phyloP scores from a whole-genome alignment of 2,888 invertebrate genomes.

The Limulus polyphemus region DNA sequence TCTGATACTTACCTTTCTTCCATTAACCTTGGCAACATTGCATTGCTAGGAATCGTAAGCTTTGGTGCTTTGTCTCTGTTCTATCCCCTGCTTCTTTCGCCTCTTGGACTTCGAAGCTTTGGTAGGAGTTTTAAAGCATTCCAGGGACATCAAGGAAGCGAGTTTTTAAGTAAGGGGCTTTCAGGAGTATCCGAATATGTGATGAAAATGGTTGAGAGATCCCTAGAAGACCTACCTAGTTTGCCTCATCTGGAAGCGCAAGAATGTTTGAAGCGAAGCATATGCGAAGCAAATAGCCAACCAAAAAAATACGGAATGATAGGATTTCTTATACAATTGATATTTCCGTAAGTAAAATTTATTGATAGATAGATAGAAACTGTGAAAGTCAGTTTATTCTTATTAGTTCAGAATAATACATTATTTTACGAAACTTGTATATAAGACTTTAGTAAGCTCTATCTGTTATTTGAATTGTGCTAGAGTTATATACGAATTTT shows the following conservation, averaged over 20 bases:
- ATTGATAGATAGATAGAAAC: neutral
- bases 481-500: neutral
- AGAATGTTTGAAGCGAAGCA: slow-evolving; percentile 31
- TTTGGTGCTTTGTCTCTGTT: neutral
- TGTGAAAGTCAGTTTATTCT: no score
- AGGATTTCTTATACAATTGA: slow-evolving; percentile 30
- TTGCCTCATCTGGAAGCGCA: slow-evolving; percentile 30
- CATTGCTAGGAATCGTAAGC: neutral
- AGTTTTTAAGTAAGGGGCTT: slow-evolving; percentile 19
- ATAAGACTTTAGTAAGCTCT: no score
- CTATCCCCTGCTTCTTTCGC: neutral
- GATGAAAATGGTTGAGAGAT: slow-evolving; percentile 27
- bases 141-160: neutral
- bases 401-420: no score
- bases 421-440: no score
- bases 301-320: slow-evolving; percentile 32
- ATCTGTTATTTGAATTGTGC: no score
- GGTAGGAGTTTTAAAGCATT: slow-evolving; percentile 1
- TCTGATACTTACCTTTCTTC: neutral
- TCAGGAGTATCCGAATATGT: slow-evolving; percentile 24
- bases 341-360: slow-evolving; percentile 30
- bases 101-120: neutral
- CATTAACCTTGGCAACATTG: slow-evolving; percentile 1
- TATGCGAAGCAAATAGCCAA: slow-evolving; percentile 33
- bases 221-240: slow-evolving; percentile 27